phyloP scores from a whole-genome alignment of 2,888 invertebrate genomes.

The Habroteleia sp. region DNA sequence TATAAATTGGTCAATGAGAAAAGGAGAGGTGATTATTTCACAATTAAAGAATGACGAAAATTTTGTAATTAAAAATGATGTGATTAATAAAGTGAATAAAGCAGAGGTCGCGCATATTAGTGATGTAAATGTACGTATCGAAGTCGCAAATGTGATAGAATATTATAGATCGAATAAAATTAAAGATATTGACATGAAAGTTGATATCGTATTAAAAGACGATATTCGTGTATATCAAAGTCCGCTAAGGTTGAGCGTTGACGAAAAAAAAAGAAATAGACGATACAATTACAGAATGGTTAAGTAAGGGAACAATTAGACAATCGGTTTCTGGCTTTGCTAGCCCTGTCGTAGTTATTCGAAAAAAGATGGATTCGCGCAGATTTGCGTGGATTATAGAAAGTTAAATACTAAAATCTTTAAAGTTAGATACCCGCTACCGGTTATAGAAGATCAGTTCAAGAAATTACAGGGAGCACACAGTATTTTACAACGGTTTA shows the following conservation, averaged over 20 bases:
- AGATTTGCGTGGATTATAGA: slow-evolving; percentile 73
- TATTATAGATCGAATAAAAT: slow-evolving; percentile 53
- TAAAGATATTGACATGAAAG: slow-evolving; percentile 4
- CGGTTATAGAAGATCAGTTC: slow-evolving; percentile 6
- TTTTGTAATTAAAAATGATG: not conserved
- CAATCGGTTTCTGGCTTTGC: slow-evolving; percentile 70
- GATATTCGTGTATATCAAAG: slow-evolving; percentile 68
- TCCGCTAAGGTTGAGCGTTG: slow-evolving; percentile 56
- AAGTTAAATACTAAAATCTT: slow-evolving; percentile 4
- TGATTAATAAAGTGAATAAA: not conserved
- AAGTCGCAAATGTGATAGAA: not conserved
- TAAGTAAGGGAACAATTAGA: slow-evolving; percentile 68
- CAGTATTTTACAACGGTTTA: slow-evolving; percentile 59
- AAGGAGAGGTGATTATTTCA: not conserved
- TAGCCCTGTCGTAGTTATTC: slow-evolving; percentile 39
- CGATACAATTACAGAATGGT: slow-evolving; percentile 69
- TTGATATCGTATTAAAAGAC: slow-evolving; percentile 65
- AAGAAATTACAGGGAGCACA: slow-evolving; percentile 3
- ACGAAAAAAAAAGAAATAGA: slow-evolving; percentile 67
- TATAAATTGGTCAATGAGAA: not conserved
- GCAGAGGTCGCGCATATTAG: not conserved
- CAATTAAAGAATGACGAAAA: not conserved
- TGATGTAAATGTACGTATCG: not conserved
- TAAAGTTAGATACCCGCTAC: slow-evolving; percentile 36
- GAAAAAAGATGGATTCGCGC: slow-evolving; percentile 56